Conservation (phyloP, 2,888 invertebrate species). For the Operophtera brumata region DNA sequence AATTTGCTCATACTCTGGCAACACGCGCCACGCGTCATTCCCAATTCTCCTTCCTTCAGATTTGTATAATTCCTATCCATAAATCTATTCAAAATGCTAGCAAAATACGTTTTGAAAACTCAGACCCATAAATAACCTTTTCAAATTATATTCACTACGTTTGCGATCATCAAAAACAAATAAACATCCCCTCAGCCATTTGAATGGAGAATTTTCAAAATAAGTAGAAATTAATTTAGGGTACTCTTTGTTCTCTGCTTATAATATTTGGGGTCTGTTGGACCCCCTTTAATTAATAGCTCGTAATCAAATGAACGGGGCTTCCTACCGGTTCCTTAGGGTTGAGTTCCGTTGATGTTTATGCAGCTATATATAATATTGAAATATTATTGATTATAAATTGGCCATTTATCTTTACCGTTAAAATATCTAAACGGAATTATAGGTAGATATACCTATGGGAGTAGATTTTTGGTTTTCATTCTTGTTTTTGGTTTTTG, state of each 20-base stretch:
- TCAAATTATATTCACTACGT: slow-evolving; percentile 33
- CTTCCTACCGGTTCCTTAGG: slow-evolving; percentile 42
- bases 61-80: too few relatives aligned
- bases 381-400: too few relatives aligned
- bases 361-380: not conserved
- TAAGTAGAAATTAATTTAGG: slow-evolving; percentile 59
- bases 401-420: too few relatives aligned
- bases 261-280: slow-evolving; percentile 52
- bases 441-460: too few relatives aligned
- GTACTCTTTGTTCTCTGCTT: slow-evolving; percentile 53
- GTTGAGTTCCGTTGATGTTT: slow-evolving; percentile 1
- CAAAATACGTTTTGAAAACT: slow-evolving; percentile 4
- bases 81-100: not conserved
- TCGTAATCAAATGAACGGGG: slow-evolving; percentile 65
- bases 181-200: slow-evolving; percentile 24
- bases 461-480: too few relatives aligned
- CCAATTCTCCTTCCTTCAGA: too few relatives aligned
- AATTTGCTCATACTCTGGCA: too few relatives aligned
- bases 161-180: slow-evolving; percentile 38
- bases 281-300: slow-evolving; percentile 63
- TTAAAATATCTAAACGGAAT: too few relatives aligned
- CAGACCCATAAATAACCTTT: slow-evolving; percentile 7
- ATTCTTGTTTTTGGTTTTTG: too few relatives aligned
- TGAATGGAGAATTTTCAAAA: slow-evolving; percentile 38
- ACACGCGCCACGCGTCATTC: too few relatives aligned